Evolutionary conservation across 37 sponge, comb jelly and placozoan genomes (phyloP).

Genomic region (Ephydatia muelleri): DNA sequence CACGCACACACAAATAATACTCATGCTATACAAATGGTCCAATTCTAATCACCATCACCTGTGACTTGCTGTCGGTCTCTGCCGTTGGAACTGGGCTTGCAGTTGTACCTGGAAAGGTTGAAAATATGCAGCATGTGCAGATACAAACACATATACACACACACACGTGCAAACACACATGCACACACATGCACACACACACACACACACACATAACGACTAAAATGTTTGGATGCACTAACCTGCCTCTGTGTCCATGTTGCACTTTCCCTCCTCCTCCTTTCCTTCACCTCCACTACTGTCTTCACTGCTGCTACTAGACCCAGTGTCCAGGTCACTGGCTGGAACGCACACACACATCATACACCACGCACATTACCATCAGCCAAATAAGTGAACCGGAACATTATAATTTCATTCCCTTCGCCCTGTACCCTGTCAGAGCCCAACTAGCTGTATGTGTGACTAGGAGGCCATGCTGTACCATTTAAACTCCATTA

Average conservation of each 20-base stretch:
- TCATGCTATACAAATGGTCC: neutral
- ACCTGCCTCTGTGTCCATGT: neutral
- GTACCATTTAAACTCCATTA: too few species aligned
- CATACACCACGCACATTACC: too few species aligned
- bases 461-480: too few species aligned
- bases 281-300: conserved; percentile 8
- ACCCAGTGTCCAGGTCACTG: neutral
- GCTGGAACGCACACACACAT: too few species aligned
- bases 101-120: neutral
- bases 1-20: neutral
- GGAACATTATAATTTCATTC: too few species aligned
- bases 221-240: neutral
- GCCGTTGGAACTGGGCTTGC: neutral
- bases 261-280: neutral
- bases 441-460: too few species aligned
- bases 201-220: conserved; percentile 22
- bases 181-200: conserved; percentile 29
- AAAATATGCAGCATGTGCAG: neutral
- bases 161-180: conserved; percentile 13
- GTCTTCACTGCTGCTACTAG: neutral
- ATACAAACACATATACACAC: conserved; percentile 15
- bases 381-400: too few species aligned
- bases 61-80: neutral
- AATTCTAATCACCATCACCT: neutral
- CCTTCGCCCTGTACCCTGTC: too few species aligned